A percentile compares a stretch with the other conserved stretches of the same genome.
Evolutionary conservation across 2,113 vertebrate species (phyloP).

Genomic region (Pholis gunnellus): DNA sequence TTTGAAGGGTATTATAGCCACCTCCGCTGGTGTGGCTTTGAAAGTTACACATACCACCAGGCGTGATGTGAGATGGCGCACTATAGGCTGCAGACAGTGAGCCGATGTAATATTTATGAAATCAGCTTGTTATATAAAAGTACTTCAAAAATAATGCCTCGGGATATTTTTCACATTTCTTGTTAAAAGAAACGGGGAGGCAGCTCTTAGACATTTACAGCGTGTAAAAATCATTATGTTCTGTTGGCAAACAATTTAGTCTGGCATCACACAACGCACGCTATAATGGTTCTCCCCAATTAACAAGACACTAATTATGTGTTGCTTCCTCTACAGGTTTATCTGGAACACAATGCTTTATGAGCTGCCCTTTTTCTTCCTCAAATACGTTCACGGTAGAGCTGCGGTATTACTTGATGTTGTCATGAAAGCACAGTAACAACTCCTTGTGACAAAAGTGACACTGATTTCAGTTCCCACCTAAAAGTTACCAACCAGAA

Average conservation of each 20-base stretch:
- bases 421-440: slow-evolving; percentile 12
- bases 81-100: slow-evolving; percentile 37
- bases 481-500: slow-evolving; percentile 12
- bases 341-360: slow-evolving; percentile 51
- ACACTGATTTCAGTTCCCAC: background rate
- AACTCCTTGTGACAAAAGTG: slow-evolving; percentile 11
- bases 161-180: slow-evolving; percentile 73
- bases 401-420: background rate
- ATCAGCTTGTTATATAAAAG: slow-evolving; percentile 70
- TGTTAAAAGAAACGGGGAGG: slow-evolving; percentile 65
- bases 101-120: slow-evolving; percentile 67
- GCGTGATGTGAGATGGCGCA: slow-evolving; percentile 2
- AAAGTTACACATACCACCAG: slow-evolving; percentile 52
- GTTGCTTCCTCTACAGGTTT: slow-evolving; percentile 64
- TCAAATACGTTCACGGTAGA: slow-evolving; percentile 24
- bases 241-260: slow-evolving; percentile 72
- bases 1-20: slow-evolving; percentile 47
- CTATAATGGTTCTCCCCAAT: slow-evolving; percentile 72
- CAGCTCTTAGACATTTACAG: slow-evolving; percentile 65
- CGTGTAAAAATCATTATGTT: slow-evolving; percentile 72
- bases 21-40: slow-evolving; percentile 38
- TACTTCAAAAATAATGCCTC: slow-evolving; percentile 66
- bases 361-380: slow-evolving; percentile 33
- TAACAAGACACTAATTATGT: slow-evolving; percentile 77
- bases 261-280: slow-evolving; percentile 57